phyloP scores from a whole-genome alignment of 2,797 vertebrate species.

The Melanotaenia boesemani region DNA sequence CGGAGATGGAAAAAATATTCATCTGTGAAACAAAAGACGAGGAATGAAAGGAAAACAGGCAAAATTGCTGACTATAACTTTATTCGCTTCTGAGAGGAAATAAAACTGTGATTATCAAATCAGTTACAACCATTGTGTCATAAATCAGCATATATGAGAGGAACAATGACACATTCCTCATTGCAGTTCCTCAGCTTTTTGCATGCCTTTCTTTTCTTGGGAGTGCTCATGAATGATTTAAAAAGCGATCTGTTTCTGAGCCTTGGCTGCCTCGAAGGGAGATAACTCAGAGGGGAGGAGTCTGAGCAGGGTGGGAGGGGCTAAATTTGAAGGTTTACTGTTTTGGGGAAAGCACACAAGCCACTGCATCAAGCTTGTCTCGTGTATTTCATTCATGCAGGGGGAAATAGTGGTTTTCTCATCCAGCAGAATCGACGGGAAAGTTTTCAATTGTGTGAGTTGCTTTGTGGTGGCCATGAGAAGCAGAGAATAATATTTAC shows the following conservation, averaged over 20 bases:
- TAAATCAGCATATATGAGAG: constrained; percentile 80
- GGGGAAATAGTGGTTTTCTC: constrained; percentile 21
- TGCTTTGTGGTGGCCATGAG: constrained; percentile 50
- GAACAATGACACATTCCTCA: constrained; percentile 77
- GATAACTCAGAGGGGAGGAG: constrained; percentile 63
- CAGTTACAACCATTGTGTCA: constrained; percentile 78
- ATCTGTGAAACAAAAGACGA: constrained; percentile 67
- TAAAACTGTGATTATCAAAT: constrained; percentile 85
- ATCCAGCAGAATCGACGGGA: constrained; percentile 41
- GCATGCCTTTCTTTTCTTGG: constrained; percentile 74
- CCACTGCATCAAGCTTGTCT: constrained; percentile 28
- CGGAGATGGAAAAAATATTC: constrained; percentile 42
- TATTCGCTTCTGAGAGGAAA: constrained; percentile 69
- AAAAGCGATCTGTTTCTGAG: constrained; percentile 78
- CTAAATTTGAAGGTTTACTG: constrained; percentile 26
- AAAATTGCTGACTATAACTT: constrained; percentile 81
- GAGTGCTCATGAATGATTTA: constrained; percentile 83
- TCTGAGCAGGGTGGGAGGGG: constrained; percentile 44
- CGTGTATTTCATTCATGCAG: constrained; percentile 63
- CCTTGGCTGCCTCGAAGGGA: constrained; percentile 54
- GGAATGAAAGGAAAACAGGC: constrained; percentile 67
- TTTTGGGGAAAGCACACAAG: constrained; percentile 13
- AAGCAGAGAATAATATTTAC: constrained; percentile 79
- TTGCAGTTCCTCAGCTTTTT: constrained; percentile 70
- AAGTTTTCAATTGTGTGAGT: constrained; percentile 37